Evolutionary conservation across 1,140 invertebrate species (phyloP).

Genomic region (Bombus confusus): DNA sequence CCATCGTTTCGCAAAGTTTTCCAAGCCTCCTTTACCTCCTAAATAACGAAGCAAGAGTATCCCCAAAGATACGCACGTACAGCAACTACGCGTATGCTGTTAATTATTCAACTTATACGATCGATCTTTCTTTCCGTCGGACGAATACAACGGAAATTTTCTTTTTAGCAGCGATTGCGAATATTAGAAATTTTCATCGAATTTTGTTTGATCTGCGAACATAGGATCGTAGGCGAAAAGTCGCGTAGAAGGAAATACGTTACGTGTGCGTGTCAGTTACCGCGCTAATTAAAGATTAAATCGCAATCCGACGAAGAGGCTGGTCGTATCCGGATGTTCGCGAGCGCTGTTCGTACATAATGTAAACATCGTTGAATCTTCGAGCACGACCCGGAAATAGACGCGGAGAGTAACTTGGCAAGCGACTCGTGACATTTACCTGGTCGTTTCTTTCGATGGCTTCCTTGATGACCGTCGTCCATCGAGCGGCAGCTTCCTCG

Average conservation of each 20-base stretch:
- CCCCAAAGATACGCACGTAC: background rate
- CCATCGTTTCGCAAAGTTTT: background rate
- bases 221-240: no score
- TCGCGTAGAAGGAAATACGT: no score
- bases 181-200: background rate
- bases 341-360: background rate
- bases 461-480: conserved; percentile 88
- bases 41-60: no score
- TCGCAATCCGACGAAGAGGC: background rate
- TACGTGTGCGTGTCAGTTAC: no score
- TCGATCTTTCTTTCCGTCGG: background rate
- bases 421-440: conserved; percentile 71
- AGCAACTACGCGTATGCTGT: no score
- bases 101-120: background rate
- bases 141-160: background rate
- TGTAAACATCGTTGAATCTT: background rate
- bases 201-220: background rate
- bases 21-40: fast-evolving
- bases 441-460: conserved; percentile 86
- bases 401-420: background rate
- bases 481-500: conserved; percentile 89
- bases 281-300: background rate
- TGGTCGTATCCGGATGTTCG: no score
- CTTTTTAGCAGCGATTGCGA: background rate
- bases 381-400: background rate